Evolutionary conservation across 2,113 vertebrate genomes (phyloP).

Genomic region (Thymallus thymallus): DNA sequence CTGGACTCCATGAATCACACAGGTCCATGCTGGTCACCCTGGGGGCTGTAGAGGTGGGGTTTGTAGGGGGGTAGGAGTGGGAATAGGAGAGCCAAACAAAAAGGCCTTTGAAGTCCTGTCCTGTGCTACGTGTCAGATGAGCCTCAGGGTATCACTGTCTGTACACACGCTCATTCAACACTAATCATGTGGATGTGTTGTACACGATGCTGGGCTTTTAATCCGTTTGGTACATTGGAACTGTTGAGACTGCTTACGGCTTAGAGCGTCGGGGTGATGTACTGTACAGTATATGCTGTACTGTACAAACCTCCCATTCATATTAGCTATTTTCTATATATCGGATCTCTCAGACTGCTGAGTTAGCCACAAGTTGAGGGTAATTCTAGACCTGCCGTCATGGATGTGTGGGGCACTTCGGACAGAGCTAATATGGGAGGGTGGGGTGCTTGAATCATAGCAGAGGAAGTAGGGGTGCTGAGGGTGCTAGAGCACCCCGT

Average conservation of each 20-base stretch:
- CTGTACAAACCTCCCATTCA: neutral
- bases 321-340: neutral
- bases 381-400: neutral
- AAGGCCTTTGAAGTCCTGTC: conserved; percentile 16
- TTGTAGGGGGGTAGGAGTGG: neutral
- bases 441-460: too few relatives aligned
- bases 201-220: conserved; percentile 20
- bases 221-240: conserved; percentile 2
- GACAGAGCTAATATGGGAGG: neutral
- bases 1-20: conserved; percentile 4
- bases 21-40: conserved; percentile 34
- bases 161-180: conserved; percentile 21
- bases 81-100: conserved; percentile 26
- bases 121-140: conserved; percentile 15
- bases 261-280: neutral
- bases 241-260: neutral
- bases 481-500: too few relatives aligned
- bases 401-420: neutral
- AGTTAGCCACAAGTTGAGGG: conserved; percentile 10
- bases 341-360: conserved; percentile 16
- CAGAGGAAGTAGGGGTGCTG: too few relatives aligned
- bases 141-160: conserved; percentile 15
- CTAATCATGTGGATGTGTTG: conserved; percentile 9
- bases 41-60: conserved; percentile 15
- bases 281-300: too few relatives aligned